Evolutionary conservation across 2,797 vertebrate genomes (phyloP).

Genomic region (Discoglossus pictus): DNA sequence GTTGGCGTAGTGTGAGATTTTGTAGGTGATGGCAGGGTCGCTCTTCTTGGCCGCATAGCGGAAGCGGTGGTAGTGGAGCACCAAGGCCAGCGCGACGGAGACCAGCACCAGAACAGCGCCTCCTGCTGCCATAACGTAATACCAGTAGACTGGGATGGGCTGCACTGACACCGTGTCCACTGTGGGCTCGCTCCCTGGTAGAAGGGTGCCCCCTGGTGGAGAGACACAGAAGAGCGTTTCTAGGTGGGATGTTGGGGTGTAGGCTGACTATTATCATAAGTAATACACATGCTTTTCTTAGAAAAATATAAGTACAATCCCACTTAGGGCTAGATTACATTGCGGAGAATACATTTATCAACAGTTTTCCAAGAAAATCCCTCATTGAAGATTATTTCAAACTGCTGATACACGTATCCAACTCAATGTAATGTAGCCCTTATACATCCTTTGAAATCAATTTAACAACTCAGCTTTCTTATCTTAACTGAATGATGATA

Average conservation of each 20-base stretch:
- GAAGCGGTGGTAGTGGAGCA: slow-evolving; percentile 95
- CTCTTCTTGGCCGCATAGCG: slow-evolving; percentile 96
- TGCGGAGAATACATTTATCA: no score
- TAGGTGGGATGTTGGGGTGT: slow-evolving; percentile 82
- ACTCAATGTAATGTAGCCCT: no score
- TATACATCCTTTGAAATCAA: no score
- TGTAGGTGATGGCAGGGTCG: slow-evolving; percentile 94
- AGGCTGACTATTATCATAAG: slow-evolving; percentile 68
- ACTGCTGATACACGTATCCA: no score
- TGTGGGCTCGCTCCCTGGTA: slow-evolving; percentile 93
- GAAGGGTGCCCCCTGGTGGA: slow-evolving; percentile 96
- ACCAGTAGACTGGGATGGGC: slow-evolving; percentile 95
- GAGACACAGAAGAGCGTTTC: slow-evolving; percentile 93
- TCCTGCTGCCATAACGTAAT: slow-evolving; percentile 96
- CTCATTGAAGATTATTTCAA: no score
- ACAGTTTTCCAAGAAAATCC: no score
- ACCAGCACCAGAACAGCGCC: slow-evolving; percentile 92
- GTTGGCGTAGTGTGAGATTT: slow-evolving; percentile 85
- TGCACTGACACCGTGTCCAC: slow-evolving; percentile 95
- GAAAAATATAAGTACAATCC: slow-evolving; percentile 32
- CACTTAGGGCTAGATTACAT: no score
- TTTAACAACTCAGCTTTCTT: no score
- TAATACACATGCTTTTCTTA: slow-evolving; percentile 69
- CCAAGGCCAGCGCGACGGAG: slow-evolving; percentile 85
- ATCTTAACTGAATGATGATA: no score